Percentiles rank a stretch among this genome's conserved stretches.
Conservation (phyloP, 2,888 invertebrate genomes). For the Ectobius pallidus region DNA sequence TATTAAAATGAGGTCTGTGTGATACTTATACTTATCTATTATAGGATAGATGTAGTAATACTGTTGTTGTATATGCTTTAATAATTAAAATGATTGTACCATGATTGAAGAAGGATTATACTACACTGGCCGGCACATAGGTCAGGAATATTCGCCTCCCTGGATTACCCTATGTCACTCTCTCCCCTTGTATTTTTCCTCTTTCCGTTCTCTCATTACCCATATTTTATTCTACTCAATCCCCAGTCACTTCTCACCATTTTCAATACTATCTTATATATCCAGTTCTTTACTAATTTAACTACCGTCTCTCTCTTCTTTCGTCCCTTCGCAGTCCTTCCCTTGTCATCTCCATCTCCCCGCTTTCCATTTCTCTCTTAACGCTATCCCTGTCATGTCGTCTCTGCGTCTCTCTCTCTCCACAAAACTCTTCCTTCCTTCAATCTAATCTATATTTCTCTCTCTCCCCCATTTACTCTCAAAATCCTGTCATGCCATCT, state of each 20-base stretch:
- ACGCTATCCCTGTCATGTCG: background rate
- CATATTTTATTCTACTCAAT: background rate
- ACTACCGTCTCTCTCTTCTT: background rate
- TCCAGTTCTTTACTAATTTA: background rate
- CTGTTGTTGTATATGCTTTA: too few species aligned
- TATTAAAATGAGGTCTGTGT: too few species aligned
- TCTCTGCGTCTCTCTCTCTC: background rate
- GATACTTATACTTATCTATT: too few species aligned
- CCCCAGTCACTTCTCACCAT: constrained; percentile 33
- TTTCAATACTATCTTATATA: background rate
- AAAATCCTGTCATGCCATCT: too few species aligned
- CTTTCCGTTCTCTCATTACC: background rate
- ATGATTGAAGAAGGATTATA: too few species aligned
- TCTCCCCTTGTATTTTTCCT: background rate
- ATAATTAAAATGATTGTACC: too few species aligned
- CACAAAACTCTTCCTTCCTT: background rate
- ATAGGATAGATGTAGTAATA: too few species aligned
- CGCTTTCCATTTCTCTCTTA: background rate
- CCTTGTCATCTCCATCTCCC: background rate
- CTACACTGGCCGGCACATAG: too few species aligned
- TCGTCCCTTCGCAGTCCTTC: too few species aligned
- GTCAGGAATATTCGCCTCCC: too few species aligned
- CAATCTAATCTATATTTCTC: background rate
- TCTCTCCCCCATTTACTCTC: background rate
- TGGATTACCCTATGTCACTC: background rate